A percentile compares a stretch with the other conserved stretches of the same genome.
These are phyloP conservation scores for Aleiodes alternator DNA, from an alignment of 2,888 invertebrate genomes.

Conservation along the genomic window DNA sequence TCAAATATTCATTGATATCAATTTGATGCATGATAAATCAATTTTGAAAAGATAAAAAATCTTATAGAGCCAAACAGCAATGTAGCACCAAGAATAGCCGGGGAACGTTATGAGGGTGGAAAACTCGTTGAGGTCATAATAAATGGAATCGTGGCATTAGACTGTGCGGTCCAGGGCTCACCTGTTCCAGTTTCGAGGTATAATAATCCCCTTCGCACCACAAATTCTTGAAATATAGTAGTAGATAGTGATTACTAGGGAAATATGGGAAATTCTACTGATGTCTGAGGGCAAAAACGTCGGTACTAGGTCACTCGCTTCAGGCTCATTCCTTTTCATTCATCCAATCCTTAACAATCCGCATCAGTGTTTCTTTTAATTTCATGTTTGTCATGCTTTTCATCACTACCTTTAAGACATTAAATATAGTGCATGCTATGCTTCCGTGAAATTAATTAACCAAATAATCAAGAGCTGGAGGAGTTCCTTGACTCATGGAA, in stretches of 20 bases:
- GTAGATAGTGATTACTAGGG: constrained; percentile 76
- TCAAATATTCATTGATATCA: constrained; percentile 74
- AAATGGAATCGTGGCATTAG: constrained; percentile 78
- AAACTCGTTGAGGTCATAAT: constrained; percentile 78
- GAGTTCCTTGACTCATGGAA: not conserved
- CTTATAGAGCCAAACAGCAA: constrained; percentile 80
- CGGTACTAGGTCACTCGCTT: constrained; percentile 83
- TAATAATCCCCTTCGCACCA: constrained; percentile 62
- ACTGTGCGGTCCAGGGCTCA: constrained; percentile 82
- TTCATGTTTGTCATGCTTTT: not conserved
- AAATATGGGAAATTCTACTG: constrained; percentile 75
- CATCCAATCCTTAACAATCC: constrained; percentile 76
- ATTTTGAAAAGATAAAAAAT: not conserved
- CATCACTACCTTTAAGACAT: not conserved
- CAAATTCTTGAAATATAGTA: constrained; percentile 81
- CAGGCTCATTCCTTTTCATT: constrained; percentile 86
- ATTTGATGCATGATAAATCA: not conserved
- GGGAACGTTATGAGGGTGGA: constrained; percentile 81
- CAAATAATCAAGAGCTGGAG: not conserved
- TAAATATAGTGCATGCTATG: not conserved
- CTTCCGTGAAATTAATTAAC: not conserved
- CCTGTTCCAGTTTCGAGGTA: constrained; percentile 84
- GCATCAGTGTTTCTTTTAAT: not conserved
- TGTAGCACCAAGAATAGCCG: constrained; percentile 80
- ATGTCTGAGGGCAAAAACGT: constrained; percentile 69